phyloP scores from a whole-genome alignment of 1,140 invertebrate genomes.

The Drosophila funebris region DNA sequence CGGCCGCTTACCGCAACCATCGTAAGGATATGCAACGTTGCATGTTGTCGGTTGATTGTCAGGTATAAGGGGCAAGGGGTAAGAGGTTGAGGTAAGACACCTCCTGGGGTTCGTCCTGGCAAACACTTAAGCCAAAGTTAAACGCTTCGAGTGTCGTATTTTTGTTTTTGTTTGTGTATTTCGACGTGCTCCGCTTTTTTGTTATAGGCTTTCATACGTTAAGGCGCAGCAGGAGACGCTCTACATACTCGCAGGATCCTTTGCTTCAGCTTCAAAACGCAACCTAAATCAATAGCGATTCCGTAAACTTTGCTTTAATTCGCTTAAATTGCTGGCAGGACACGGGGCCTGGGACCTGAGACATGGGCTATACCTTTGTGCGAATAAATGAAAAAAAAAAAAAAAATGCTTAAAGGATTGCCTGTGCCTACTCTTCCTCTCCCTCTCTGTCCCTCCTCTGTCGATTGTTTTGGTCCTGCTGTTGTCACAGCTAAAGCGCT shows the following conservation, averaged over 20 bases:
- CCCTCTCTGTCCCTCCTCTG: background rate
- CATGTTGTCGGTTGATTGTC: conserved; percentile 30
- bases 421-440: conserved; percentile 9
- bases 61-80: conserved; percentile 48
- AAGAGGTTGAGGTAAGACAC: conserved; percentile 30
- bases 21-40: conserved; percentile 59
- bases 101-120: conserved; percentile 61
- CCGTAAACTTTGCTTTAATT: conserved; percentile 67
- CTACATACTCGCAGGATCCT: background rate
- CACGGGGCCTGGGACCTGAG: conserved; percentile 25
- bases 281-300: conserved; percentile 74
- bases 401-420: conserved; percentile 70
- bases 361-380: conserved; percentile 50
- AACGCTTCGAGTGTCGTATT: conserved; percentile 79
- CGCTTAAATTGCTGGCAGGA: conserved; percentile 78
- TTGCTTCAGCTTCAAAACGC: conserved; percentile 19
- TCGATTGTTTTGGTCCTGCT: conserved; percentile 67
- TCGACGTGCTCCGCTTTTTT: conserved; percentile 46
- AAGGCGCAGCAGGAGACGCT: conserved; percentile 64
- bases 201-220: conserved; percentile 32
- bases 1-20: conserved; percentile 48
- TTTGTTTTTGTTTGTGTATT: conserved; percentile 76
- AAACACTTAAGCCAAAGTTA: conserved; percentile 82
- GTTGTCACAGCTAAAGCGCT: conserved; percentile 81
- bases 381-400: conserved; percentile 4